Base-by-base conservation (phyloP, 1,140 invertebrate species). In the Dreissena polymorpha region DNA sequence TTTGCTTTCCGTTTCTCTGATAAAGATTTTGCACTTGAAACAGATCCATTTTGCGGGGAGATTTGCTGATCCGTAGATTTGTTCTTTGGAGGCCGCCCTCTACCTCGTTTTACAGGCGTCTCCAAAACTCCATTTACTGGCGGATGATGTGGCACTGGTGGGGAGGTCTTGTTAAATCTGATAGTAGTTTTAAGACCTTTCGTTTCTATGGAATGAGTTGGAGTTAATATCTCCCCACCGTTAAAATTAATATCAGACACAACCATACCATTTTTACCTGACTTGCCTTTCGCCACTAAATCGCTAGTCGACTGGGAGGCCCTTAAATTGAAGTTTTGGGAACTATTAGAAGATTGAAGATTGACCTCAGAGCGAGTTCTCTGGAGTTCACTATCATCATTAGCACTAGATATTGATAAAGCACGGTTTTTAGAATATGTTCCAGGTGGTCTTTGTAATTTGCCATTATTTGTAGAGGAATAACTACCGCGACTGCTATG, bases 151-250 rank as follows among this genome's bases (percentile, higher is more conserved):
- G 76, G 76, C 27, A 68, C 79, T 65, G 79, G 79, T 74, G 79
- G 79, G 55, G 79, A 82, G 13, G 79, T 82, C 53, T 72, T 73
- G 53, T 82, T 82, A 64, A 82, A 82, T 64, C 79, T 7, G 14
- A 82, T 82, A n/a, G 79, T 82, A 25, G 79, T 82, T 74, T 82
- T 82, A 25, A 82, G 79, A 55, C 79, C 79, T 68, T 82, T 82
- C 10, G 70, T 82, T 72, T 82, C 79, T 51, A 82, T 82, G 79
- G 79, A 82, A 82, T 82, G 79, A 82, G 79, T 82, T 7, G 79
- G 70, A 8, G 79, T 82, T 21, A 21, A 71, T 27, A 78, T 78
- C 69, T 71, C 71, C 39, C 57, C 70, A 50, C 79, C 79, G 39
- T 82, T 82, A n/a, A 51, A 65, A 39, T 72, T 53, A 68, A 50